These are phyloP conservation scores for Lamellibrachia satsuma DNA, from an alignment of 2,888 invertebrate species.

Conservation along the genomic window DNA sequence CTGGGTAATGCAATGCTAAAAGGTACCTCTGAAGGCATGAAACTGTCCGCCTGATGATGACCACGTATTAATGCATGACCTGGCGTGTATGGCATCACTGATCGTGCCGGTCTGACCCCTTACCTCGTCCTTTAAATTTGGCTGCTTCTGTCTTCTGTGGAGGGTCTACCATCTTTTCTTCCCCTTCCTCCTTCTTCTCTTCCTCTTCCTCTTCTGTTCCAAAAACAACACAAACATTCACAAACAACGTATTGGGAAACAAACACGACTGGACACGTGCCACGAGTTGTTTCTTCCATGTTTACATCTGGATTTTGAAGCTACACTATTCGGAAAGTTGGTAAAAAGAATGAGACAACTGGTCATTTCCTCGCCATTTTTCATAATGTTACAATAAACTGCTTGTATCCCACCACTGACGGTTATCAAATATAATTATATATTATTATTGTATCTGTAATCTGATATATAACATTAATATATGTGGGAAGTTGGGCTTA, in stretches of 20 bases:
- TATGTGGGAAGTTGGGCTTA: too few relatives aligned
- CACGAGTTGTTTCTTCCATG: not conserved
- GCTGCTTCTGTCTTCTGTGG: not conserved
- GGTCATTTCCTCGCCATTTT: too few relatives aligned
- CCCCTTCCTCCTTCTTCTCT: not conserved
- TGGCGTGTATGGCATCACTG: not conserved
- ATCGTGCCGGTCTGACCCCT: not conserved
- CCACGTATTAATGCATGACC: not conserved
- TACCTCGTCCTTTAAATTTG: conserved; percentile 6
- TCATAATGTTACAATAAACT: too few relatives aligned
- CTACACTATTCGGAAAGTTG: too few relatives aligned
- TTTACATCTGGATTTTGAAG: too few relatives aligned
- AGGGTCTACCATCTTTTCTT: not conserved
- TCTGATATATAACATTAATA: too few relatives aligned
- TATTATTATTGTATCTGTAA: too few relatives aligned
- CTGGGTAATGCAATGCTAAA: not conserved
- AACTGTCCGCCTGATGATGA: not conserved
- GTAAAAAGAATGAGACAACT: too few relatives aligned
- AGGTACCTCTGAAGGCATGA: too few relatives aligned
- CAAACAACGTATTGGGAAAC: not conserved
- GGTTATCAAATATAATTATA: too few relatives aligned
- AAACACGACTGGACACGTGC: not conserved
- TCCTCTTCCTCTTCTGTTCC: not conserved
- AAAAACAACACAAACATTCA: not conserved
- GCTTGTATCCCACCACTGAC: too few relatives aligned